These are phyloP conservation scores for Phrynocephalus vlangalii DNA, from an alignment of 2,797 vertebrate genomes.

Conservation along the genomic window DNA sequence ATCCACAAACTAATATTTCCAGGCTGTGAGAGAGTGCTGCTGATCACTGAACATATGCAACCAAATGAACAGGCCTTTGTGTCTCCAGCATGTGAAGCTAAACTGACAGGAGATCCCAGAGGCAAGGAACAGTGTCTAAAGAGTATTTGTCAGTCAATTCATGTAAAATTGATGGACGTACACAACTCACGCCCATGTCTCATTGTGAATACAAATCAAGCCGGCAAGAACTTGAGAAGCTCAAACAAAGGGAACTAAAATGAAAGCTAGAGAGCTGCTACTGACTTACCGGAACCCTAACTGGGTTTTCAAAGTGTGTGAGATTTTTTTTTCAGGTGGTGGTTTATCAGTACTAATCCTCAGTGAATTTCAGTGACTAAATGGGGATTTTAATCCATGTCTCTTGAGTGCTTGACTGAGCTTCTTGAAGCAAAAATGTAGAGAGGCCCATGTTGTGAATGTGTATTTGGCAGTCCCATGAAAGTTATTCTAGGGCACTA, in stretches of 20 bases:
- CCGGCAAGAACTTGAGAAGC: background rate
- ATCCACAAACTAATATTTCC: no score
- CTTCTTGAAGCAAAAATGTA: no score
- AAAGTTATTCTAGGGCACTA: background rate
- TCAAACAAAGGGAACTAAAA: conserved; percentile 20
- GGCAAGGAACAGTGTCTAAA: background rate
- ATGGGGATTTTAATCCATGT: no score
- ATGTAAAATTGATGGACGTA: background rate
- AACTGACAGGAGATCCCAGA: background rate
- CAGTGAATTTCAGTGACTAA: no score
- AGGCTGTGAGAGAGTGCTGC: background rate
- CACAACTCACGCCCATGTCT: background rate
- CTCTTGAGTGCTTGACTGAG: no score
- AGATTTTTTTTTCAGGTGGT: no score
- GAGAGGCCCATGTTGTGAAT: background rate
- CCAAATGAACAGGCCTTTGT: background rate
- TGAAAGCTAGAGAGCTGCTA: background rate
- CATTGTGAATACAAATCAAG: conserved; percentile 7
- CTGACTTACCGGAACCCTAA: no score
- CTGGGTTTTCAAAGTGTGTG: no score
- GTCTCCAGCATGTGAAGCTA: background rate
- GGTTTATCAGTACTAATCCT: no score
- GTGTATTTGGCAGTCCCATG: background rate
- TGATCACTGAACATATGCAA: background rate
- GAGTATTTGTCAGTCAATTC: background rate